Base-by-base conservation (phyloP, 2,113 vertebrate species). In the Eurypyga helias region DNA sequence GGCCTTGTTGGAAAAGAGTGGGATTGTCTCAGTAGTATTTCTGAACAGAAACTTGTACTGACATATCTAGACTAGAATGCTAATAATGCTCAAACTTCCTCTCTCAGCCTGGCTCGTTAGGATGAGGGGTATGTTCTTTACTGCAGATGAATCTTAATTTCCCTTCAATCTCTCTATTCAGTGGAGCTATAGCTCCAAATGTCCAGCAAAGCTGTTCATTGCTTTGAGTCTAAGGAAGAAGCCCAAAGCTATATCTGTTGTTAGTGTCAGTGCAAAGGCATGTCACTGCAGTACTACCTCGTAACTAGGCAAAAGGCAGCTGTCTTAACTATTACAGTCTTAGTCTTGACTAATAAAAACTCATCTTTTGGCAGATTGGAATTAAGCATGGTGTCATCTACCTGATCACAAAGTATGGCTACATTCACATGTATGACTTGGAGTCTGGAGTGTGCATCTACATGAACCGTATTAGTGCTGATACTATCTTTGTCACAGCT, bases 401-500 rank as follows among this genome's bases (percentile, higher is more conserved):
- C 97, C 96, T 99, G 93, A 99, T 99, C 95, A 99, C 99, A 1
- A 99, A 99, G 94, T 99, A 99, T 43, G 99, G 99, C 45, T 99
- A 99, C 93, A 98, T 99, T 87, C 99, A 99, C 89, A 98, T 99
- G 98, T 99, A 99, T 34, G 99, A 99, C 96, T 93, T 99, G 87
- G 99, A 99, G 96, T 99, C 99, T 52, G 99, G 99, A 13, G 98
- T 98, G 58, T 99, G 99, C 84, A 99, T 99, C 97, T 99, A 99
- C 95, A 99, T 99, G 99, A 99, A 99, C 93, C 98, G 98, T 77
- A 99, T 99, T 95, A 99, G 99, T 73, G 99, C 99, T 34, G 99
- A 99, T 92, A 99, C 99, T 41, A 98, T 99, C 94, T 99, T 99
- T 96, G 99, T 99, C 41, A 99, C 99, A 5, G 98, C 99, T n/a